phyloP scores from a whole-genome alignment of 1,140 invertebrate species.

The Drosophila nigromelanica region DNA sequence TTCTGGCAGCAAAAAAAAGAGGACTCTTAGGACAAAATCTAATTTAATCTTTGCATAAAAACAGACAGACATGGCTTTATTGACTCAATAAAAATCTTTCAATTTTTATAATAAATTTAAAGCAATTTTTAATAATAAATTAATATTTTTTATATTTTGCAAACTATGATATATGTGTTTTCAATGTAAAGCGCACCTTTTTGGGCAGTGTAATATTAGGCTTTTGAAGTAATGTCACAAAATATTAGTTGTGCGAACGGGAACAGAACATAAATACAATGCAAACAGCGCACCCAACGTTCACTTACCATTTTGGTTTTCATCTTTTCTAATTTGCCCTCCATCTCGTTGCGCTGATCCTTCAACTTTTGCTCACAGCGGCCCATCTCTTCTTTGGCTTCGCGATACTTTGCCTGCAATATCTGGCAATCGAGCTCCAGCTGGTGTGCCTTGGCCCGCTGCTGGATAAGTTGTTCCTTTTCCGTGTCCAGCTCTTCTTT shows the following conservation, averaged over 20 bases:
- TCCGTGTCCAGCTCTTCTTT: constrained; percentile 13
- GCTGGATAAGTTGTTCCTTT: background rate
- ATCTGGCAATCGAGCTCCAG: constrained; percentile 67
- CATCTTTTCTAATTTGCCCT: constrained; percentile 88
- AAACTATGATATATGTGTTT: too few species aligned
- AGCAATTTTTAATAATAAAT: too few species aligned
- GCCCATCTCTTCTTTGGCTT: constrained; percentile 61
- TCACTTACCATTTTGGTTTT: constrained; percentile 89
- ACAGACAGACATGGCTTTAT: too few species aligned
- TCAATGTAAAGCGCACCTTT: too few species aligned
- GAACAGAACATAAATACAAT: background rate
- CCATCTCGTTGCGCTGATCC: constrained; percentile 87
- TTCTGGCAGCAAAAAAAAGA: too few species aligned
- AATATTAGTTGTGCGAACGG: background rate
- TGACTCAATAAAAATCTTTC: too few species aligned
- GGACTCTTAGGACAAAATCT: too few species aligned
- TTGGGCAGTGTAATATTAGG: too few species aligned
- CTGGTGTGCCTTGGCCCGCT: constrained; percentile 24
- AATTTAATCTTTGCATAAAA: too few species aligned
- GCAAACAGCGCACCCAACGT: constrained; percentile 1
- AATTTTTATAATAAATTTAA: too few species aligned
- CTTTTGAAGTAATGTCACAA: too few species aligned
- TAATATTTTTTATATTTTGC: too few species aligned
- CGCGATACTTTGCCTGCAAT: constrained; percentile 68
- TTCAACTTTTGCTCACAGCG: constrained; percentile 79